Evolutionary conservation across 2,113 vertebrate species (phyloP), one percentile per base, ranked within the genome.

Genomic region (Malurus cyaneus): DNA sequence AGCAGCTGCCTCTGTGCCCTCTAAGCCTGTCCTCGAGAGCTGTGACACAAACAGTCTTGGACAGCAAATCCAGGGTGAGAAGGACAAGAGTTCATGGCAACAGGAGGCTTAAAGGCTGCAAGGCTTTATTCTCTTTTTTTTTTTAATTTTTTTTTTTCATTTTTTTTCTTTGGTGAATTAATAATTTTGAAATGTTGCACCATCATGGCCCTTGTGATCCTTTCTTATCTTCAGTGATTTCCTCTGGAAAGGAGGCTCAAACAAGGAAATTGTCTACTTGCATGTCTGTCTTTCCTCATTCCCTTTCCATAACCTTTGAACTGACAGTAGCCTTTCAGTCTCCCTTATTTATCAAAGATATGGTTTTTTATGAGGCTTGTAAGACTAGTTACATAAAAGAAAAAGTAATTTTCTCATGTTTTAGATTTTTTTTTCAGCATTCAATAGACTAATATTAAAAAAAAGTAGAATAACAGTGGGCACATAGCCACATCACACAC

Each of bases 121-220:
- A 52, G 34, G 2, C 74, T 79, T 87, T 80, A n/a, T n/a, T n/a
- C n/a, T n/a, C n/a, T n/a, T n/a, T 60, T 84, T 69, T 52, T 42
- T n/a, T 36, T 36, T 36, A 36, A 36, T 8, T 36, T 78, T 79
- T 87, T 80, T 17, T 4, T 15, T 20, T 44, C 21, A 56, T 84
- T 69, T 52, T 42, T n/a, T 36, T 36, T 36, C 36, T 36, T 36
- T 36, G 36, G 20, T 29, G 49, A 85, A 44, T 9, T 25, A 31
- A 67, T 69, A 0, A 0, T 72, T 79, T 65, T 20, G 36, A 76
- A 76, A n/a, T 9, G 3, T 50, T 56, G 14, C 18, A 31, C 20
- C 0, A 0, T 50, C 19, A 31, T 1, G 6, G 44, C 25, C 31
- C 42, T n/a, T 2, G 0, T 4, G 42, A 14, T 60, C 28, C 59